These are phyloP conservation scores for Agrotis clavis DNA, from an alignment of 2,888 invertebrate genomes.

Conservation along the genomic window DNA sequence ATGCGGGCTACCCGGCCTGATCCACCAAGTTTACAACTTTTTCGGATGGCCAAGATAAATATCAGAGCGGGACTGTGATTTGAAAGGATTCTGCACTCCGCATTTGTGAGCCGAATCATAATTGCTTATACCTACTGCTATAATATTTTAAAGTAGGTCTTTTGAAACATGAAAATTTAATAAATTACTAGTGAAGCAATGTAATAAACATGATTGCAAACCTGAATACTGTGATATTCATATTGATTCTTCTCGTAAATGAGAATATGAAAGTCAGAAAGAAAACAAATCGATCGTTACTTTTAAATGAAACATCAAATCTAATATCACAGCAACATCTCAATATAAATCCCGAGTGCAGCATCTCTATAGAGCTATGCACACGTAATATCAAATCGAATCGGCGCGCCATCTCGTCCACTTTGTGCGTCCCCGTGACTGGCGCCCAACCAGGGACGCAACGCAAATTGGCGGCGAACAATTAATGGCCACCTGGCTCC, in stretches of 20 bases:
- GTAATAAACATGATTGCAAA: background rate
- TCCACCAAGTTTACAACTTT: conserved; percentile 80
- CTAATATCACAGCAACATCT: conserved; percentile 12
- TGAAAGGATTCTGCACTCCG: conserved; percentile 60
- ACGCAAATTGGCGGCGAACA: conserved; percentile 86
- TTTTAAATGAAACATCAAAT: conserved; percentile 31
- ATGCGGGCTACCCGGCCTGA: conserved; percentile 84
- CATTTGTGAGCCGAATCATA: conserved; percentile 44
- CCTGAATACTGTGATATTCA: conserved; percentile 3
- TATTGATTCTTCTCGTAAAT: background rate
- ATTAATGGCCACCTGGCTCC: conserved; percentile 88
- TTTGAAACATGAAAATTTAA: background rate
- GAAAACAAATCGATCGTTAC: background rate
- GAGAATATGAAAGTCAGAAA: background rate
- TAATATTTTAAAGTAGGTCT: conserved; percentile 18
- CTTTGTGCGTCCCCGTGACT: conserved; percentile 74
- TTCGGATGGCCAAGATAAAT: conserved; percentile 81
- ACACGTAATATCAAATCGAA: conserved; percentile 71
- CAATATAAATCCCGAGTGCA: conserved; percentile 27
- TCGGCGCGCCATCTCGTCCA: conserved; percentile 68
- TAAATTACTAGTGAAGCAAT: background rate
- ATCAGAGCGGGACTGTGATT: conserved; percentile 68
- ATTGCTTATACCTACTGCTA: conserved; percentile 23
- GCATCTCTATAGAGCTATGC: conserved; percentile 57
- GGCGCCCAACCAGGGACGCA: conserved; percentile 79